Evolutionary conservation across 1,140 invertebrate species (phyloP).

Genomic region (fruit fly (Drosophila melanogaster)): DNA sequence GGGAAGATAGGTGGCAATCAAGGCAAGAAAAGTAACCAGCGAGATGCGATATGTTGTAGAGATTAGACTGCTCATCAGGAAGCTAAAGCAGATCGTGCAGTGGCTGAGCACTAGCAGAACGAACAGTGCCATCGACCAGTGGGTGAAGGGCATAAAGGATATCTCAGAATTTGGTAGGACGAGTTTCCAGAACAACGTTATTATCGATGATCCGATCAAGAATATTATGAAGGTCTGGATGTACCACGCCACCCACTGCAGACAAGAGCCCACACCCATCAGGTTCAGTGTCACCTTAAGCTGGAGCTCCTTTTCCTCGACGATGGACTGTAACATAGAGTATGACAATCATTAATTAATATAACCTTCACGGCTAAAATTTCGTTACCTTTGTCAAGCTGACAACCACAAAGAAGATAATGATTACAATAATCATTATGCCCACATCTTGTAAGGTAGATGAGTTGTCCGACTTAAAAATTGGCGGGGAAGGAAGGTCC

Average conservation of each 20-base stretch:
- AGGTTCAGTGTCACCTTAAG: slow-evolving; percentile 92
- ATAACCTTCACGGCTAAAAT: not conserved
- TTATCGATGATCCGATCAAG: slow-evolving; percentile 86
- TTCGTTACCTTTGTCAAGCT: not conserved
- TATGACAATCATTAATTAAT: not conserved
- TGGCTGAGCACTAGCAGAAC: slow-evolving; percentile 58
- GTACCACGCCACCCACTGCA: slow-evolving; percentile 93
- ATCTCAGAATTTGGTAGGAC: slow-evolving; percentile 10
- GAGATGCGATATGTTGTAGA: slow-evolving; percentile 63
- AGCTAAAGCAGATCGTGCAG: slow-evolving; percentile 84
- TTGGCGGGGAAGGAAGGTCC: not conserved
- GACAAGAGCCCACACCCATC: slow-evolving; percentile 91
- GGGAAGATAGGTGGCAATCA: not conserved
- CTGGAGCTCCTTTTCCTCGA: slow-evolving; percentile 87
- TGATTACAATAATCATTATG: not conserved
- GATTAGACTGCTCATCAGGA: slow-evolving; percentile 88
- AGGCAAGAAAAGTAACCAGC: not conserved
- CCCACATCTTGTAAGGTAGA: no score
- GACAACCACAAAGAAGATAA: not conserved
- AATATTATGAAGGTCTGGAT: slow-evolving; percentile 89
- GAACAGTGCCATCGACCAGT: slow-evolving; percentile 3
- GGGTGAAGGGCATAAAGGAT: not conserved
- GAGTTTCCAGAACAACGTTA: slow-evolving; percentile 85
- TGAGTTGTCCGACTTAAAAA: not conserved
- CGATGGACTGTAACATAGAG: slow-evolving; percentile 74